Evolutionary conservation across 2,888 invertebrate genomes (phyloP), one percentile per base, ranked within the genome.

Genomic region (Orthosia incerta): DNA sequence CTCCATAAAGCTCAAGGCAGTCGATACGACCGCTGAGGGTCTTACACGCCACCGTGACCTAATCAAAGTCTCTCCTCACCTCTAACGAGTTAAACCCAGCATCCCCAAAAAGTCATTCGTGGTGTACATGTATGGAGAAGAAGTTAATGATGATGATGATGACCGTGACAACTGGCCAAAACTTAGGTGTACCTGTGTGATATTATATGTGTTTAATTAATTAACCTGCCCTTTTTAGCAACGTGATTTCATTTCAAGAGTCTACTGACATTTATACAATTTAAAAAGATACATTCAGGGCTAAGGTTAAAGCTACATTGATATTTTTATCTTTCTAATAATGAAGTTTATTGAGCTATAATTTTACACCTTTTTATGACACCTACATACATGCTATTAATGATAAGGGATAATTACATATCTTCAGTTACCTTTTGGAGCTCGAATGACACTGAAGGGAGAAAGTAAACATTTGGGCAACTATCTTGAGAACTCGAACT

Each of bases 301-400:
- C 51, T n/a, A 15, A 7, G 64, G 31, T 56, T 75, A 48, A 50
- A 50, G 31, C 1, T 15, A 39, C 16, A 2, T 18, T 26, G n/a
- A 45, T 56, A 65, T 73, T 56, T 64, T 65, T 0, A 50, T 15
- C 18, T 15, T 26, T 66, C 56, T 76, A 76, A 57, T 45, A 57
- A 50, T 56, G 45, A 15, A 15, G 26, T 31, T 1, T 45, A 65
- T 73, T 66, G 16, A 66, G 12, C 9, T 45, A 51, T n/a, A 9
- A 46, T 66, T 51, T 59, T n/a, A 66, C 12, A 26, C 46, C 45
- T 55, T 61, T 61, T 39, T 18, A 18, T 31, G 18, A 57, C 57
- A 31, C 18, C 16, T 57, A 31, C 16, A 18, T 57, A 31, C 23
- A 0, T 12, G 7, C 1, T 20, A 20, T 20, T 53, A 13, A 20